Evolutionary conservation across 2,888 invertebrate species (phyloP).

Genomic region (Piscicola geometra): DNA sequence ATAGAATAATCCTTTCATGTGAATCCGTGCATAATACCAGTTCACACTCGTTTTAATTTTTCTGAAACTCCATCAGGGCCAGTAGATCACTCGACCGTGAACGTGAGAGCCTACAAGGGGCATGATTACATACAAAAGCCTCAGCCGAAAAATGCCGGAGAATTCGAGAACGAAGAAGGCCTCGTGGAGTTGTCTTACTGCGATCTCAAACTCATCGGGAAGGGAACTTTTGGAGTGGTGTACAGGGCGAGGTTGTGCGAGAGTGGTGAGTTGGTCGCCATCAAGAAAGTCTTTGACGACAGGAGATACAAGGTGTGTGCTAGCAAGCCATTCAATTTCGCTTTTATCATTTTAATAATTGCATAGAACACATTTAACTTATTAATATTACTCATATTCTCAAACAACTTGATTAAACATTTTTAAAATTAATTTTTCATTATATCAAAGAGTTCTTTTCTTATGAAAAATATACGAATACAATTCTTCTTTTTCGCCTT

Average conservation of each 20-base stretch:
- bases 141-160: constrained; percentile 53
- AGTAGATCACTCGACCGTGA: not conserved
- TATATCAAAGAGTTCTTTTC: not conserved
- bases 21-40: too few relatives aligned
- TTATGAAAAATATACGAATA: not conserved
- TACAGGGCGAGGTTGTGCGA: constrained; percentile 97
- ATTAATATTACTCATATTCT: too few relatives aligned
- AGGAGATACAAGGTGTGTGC: constrained; percentile 99
- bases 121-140: constrained; percentile 1
- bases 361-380: too few relatives aligned
- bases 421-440: not conserved
- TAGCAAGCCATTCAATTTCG: too few relatives aligned
- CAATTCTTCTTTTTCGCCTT: too few relatives aligned
- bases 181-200: constrained; percentile 88
- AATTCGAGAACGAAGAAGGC: constrained; percentile 64
- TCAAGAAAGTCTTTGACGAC: constrained; percentile 99
- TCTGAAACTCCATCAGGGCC: too few relatives aligned
- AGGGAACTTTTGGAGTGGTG: constrained; percentile 99
- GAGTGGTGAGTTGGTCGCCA: constrained; percentile 93
- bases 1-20: too few relatives aligned
- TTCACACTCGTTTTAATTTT: too few relatives aligned
- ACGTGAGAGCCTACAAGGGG: constrained; percentile 16
- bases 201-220: constrained; percentile 98
- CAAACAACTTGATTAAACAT: not conserved
- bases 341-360: too few relatives aligned